These are phyloP conservation scores for Temnothorax ravouxi DNA, from an alignment of 2,888 invertebrate genomes.

Conservation along the genomic window DNA sequence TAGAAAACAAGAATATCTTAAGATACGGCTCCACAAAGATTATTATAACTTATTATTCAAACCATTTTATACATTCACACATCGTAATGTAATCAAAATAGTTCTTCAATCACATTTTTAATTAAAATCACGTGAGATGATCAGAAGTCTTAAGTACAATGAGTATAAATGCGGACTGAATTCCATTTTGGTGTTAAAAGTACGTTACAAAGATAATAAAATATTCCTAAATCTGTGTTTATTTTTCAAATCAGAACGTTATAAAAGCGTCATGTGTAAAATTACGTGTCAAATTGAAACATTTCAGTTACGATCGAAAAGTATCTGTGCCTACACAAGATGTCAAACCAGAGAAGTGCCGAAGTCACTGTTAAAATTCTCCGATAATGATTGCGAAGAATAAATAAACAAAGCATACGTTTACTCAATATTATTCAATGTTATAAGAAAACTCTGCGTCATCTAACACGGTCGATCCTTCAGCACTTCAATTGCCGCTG, in stretches of 20 bases:
- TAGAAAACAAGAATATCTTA: slow-evolving; percentile 11
- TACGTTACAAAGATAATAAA: not conserved
- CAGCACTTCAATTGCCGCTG: slow-evolving; percentile 20
- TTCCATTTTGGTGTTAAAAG: not conserved
- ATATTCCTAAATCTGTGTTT: slow-evolving; percentile 6
- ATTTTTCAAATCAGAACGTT: not conserved
- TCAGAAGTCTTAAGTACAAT: not conserved
- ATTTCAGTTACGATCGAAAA: not conserved
- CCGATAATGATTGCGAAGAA: not conserved
- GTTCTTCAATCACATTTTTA: not conserved
- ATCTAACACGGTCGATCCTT: slow-evolving; percentile 4
- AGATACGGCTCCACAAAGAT: not conserved
- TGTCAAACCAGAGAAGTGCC: not conserved
- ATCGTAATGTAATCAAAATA: not conserved
- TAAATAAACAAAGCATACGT: slow-evolving; percentile 25
- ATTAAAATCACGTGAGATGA: not conserved
- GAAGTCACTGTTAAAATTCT: not conserved
- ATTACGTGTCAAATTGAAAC: not conserved
- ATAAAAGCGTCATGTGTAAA: not conserved
- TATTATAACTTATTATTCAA: not conserved
- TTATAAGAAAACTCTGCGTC: slow-evolving; percentile 29
- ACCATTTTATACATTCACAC: not conserved
- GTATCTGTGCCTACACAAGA: not conserved
- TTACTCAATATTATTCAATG: slow-evolving; percentile 34
- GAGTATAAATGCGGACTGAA: not conserved